phyloP scores from a whole-genome alignment of 2,797 vertebrate genomes.

The Halcyon chelicuti region DNA sequence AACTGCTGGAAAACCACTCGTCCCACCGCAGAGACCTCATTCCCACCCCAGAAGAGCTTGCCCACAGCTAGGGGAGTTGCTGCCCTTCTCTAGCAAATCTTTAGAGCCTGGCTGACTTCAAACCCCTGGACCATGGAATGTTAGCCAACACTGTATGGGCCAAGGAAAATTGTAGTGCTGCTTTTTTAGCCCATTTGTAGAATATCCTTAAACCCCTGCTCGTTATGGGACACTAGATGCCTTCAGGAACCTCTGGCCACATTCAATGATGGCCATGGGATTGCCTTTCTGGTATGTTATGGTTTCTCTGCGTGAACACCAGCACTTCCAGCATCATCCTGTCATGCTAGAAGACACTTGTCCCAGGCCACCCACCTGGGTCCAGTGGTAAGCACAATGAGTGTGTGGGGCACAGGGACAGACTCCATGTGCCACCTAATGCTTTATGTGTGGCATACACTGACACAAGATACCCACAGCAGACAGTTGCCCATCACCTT shows the following conservation, averaged over 20 bases:
- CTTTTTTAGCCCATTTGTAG: background rate
- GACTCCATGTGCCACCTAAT: background rate
- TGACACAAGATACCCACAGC: background rate
- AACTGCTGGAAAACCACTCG: background rate
- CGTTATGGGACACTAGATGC: background rate
- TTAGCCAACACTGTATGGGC: background rate
- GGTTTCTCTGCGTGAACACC: background rate
- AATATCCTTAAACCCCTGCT: background rate
- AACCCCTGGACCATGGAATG: rapidly evolving
- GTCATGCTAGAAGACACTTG: rapidly evolving
- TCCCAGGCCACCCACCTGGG: background rate
- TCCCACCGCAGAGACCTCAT: background rate
- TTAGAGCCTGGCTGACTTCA: background rate
- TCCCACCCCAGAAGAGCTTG: background rate
- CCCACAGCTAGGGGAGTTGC: background rate
- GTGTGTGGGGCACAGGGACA: background rate
- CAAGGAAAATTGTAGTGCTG: background rate
- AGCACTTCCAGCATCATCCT: background rate
- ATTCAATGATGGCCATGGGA: rapidly evolving
- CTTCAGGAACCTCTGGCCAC: background rate
- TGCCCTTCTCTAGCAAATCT: background rate
- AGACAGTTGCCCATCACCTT: background rate
- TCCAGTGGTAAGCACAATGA: background rate
- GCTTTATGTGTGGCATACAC: background rate
- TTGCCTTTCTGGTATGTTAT: background rate